Base-by-base conservation (phyloP, 2,113 vertebrate species). In the Syngnathoides biaculeatus region DNA sequence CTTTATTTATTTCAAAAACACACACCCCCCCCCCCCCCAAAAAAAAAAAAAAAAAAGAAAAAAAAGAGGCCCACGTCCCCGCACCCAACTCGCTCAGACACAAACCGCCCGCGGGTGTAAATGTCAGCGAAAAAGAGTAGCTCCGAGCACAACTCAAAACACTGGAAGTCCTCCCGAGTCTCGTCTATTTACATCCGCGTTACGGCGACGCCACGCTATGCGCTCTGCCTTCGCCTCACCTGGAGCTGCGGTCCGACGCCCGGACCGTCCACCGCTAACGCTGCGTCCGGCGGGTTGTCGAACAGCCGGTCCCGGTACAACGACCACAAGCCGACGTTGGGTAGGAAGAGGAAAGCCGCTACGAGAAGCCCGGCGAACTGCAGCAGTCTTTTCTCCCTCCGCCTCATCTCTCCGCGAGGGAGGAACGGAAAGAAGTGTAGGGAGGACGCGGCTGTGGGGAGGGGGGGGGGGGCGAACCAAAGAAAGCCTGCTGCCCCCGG, bases 241-340 rank as follows among this genome's bases (percentile, higher is more conserved):
- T 93, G 92, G 22, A 87, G 42, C 8, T 66, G 82, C 11, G 77
- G 82, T 5, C 85, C 38, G 59, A 72, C 90, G 45, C 84, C 85
- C 68, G 88, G 78, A 47, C 82, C 84, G 68, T 91, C 70, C 75
- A 27, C 74, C 7, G 55, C 53, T 26, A 27, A 13, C 15, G 55
- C 55, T 15, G 52, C 45, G 50, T 89, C 89, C 4, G 91, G 87
- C 52, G 90, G 89, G 91, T 90, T 91, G 86, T 95, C 94, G 81
- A 93, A 92, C 72, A 94, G 91, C 74, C 93, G 89, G 86, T 96
- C 95, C 63, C 93, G 87, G 91, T 95, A 95, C 50, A 96, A 80
- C n/a, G 94, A 93, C 95, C 95, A 98, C 61, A 96, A 91, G 66
- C 95, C 95, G 81, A 95, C 94, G 91, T 95, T 96, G n/a, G 95